Evolutionary conservation across 2,888 invertebrate species (phyloP).

Genomic region (Conomelus anceps): DNA sequence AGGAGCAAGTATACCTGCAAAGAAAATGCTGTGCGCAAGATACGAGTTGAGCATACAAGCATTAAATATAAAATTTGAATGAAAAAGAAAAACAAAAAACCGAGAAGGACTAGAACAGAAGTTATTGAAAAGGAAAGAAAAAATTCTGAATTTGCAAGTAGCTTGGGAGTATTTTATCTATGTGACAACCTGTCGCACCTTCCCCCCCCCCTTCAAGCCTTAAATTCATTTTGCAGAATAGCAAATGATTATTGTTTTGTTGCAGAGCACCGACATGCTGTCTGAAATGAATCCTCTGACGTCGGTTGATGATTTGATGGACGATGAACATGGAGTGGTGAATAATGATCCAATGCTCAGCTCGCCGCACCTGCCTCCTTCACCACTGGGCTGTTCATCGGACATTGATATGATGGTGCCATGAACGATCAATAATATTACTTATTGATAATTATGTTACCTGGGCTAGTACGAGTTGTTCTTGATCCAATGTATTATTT

Average conservation of each 20-base stretch:
- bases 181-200: neutral
- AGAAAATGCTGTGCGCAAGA: too few species aligned
- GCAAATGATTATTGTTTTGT: slow-evolving; percentile 27
- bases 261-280: slow-evolving; percentile 52
- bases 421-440: neutral
- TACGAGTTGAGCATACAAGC: too few species aligned
- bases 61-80: too few species aligned
- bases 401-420: slow-evolving; percentile 22
- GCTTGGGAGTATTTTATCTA: neutral
- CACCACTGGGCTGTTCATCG: slow-evolving; percentile 16
- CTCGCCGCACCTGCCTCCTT: slow-evolving; percentile 45
- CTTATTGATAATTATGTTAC: neutral
- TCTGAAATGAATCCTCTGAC: slow-evolving; percentile 49
- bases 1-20: too few species aligned
- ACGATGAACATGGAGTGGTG: slow-evolving; percentile 55
- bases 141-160: too few species aligned
- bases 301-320: slow-evolving; percentile 62
- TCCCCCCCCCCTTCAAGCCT: too few species aligned
- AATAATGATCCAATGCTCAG: slow-evolving; percentile 57
- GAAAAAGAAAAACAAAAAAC: too few species aligned
- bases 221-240: neutral
- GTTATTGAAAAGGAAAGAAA: too few species aligned
- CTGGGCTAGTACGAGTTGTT: neutral
- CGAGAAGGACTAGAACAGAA: too few species aligned
- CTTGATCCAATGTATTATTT: neutral